Evolutionary conservation across 2,113 vertebrate genomes (phyloP), one percentile per base, ranked within the genome.

Genomic region (Peucedramus taeniatus): DNA sequence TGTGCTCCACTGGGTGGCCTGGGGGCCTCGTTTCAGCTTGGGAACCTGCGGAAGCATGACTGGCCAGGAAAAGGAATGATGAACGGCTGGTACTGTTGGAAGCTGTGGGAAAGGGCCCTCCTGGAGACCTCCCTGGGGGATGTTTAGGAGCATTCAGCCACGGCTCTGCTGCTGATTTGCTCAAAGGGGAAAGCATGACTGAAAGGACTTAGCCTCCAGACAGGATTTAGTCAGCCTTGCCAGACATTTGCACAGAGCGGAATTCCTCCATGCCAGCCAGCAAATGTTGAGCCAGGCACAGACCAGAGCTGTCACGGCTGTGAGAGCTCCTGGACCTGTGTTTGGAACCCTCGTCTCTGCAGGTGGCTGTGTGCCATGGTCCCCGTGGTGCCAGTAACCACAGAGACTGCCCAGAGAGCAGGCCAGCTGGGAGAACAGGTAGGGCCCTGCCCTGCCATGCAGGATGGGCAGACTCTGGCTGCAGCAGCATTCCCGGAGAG

Each of bases 21-120:
- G 44, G 20, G 68, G 92, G 66, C 31, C 9, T 3, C 9, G 0
- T 65, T 83, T 89, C 8, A 1, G 82, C 54, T 33, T 51, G 90
- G 63, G 87, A 95, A 77, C 39, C 14, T 10, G 6, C 1, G 3
- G 71, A 83, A 91, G 70, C 35, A 2, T 70, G 68, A 65, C 90
- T 77, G 66, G 86, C 49, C 56, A 45, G 63, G 71, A 53, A 50
- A 20, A 28, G 68, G 69, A 91, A 70, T 66, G 56, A 92, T 90
- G 86, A 92, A 93, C 13, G 60, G 71, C 80, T 70, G 44, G 79
- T 92, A 70, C 79, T 95, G 90, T 88, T 94, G 75, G 35, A 65
- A 87, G 47, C 79, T 93, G 94, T 95, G 94, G 86, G 94, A 97
- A 97, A 95, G 33, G 27, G 76, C 79, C 17, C 63, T 90, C 68